Percentiles rank a stretch among this genome's conserved stretches.
Conservation (phyloP, 1,140 invertebrate species). For the Dysdera silvatica region DNA sequence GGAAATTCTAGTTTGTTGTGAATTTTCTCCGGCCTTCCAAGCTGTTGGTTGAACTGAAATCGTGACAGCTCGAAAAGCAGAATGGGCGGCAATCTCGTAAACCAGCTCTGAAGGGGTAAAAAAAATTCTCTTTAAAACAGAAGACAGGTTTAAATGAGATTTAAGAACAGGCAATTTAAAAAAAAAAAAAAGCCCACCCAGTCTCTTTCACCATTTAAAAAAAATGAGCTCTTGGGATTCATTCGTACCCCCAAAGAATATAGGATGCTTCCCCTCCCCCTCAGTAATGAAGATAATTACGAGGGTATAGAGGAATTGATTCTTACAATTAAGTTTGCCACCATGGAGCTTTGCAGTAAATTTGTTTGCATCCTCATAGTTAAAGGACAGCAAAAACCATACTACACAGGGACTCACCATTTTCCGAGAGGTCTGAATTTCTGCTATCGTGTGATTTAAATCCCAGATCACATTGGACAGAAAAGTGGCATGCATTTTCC, state of each 20-base stretch:
- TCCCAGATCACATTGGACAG: too few species aligned
- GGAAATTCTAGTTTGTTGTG: conserved; percentile 50
- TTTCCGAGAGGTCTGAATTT: too few species aligned
- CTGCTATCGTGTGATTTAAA: too few species aligned
- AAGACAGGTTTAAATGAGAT: too few species aligned
- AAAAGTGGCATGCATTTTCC: too few species aligned
- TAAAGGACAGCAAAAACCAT: not conserved
- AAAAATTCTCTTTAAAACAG: not conserved
- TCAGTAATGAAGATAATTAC: not conserved
- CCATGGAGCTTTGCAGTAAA: not conserved
- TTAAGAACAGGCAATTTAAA: too few species aligned
- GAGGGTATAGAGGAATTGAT: too few species aligned
- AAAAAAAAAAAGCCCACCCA: not conserved
- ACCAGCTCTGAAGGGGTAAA: conserved; percentile 40
- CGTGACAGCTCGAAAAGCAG: conserved; percentile 49
- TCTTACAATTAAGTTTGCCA: too few species aligned
- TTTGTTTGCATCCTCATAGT: not conserved
- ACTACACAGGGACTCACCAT: not conserved
- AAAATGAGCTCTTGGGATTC: not conserved
- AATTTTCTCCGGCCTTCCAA: conserved; percentile 48
- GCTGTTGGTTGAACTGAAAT: conserved; percentile 48
- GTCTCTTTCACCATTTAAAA: too few species aligned
- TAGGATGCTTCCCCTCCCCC: not conserved
- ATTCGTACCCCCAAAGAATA: not conserved
- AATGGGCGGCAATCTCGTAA: conserved; percentile 47